These are phyloP conservation scores for Heloderma charlesbogerti DNA, from an alignment of 2,113 vertebrate genomes.

Conservation along the genomic window DNA sequence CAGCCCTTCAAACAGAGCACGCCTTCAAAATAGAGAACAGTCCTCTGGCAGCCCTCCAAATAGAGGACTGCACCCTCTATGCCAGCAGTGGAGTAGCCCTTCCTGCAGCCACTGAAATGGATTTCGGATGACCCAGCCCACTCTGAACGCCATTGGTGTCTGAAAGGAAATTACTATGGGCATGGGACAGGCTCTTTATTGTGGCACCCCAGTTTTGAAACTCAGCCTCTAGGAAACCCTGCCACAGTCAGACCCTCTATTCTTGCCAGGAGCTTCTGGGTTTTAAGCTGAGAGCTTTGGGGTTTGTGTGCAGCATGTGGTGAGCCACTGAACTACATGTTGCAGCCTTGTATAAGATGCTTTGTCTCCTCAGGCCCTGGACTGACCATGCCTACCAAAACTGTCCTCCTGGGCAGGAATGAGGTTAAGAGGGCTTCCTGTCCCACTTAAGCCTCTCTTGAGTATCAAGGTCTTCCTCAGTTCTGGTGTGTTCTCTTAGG, in stretches of 20 bases:
- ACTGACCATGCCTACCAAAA: not conserved
- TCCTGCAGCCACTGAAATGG: not conserved
- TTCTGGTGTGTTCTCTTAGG: too few species aligned
- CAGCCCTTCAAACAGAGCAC: too few species aligned
- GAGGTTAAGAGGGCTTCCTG: not conserved
- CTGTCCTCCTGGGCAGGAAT: not conserved
- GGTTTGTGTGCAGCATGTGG: too few species aligned
- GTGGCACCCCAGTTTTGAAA: not conserved
- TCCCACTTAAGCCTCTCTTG: not conserved
- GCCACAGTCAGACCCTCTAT: not conserved
- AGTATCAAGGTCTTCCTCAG: too few species aligned
- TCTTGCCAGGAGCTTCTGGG: not conserved
- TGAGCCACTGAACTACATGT: too few species aligned
- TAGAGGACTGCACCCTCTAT: too few species aligned
- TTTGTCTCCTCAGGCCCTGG: not conserved
- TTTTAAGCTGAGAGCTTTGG: too few species aligned
- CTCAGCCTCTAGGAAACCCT: not conserved
- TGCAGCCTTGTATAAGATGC: not conserved
- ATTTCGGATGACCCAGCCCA: too few species aligned
- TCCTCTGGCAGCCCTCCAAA: too few species aligned
- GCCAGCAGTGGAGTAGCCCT: not conserved
- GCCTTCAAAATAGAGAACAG: too few species aligned
- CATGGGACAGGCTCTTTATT: too few species aligned
- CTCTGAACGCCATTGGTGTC: not conserved
- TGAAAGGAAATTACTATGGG: not conserved